Conservation (phyloP, 2,888 invertebrate genomes). For the Andricus quercusramuli region DNA sequence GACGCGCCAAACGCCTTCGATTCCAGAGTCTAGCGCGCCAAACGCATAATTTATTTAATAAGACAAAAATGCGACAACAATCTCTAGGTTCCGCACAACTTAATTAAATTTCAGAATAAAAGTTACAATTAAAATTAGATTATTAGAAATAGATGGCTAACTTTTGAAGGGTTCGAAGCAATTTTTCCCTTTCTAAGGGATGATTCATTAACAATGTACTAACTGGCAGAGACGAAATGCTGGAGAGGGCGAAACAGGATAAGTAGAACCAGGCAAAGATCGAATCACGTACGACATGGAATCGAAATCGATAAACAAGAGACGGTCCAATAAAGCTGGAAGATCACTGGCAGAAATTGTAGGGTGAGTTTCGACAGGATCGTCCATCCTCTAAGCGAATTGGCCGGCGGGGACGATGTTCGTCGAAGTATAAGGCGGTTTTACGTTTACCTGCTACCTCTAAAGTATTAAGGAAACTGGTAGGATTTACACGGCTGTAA, state of each 20-base stretch:
- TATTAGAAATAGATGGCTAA: not conserved
- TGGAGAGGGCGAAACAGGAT: not conserved
- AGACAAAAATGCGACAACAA: no score
- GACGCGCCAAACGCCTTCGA: no score
- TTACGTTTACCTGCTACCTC: constrained; percentile 58
- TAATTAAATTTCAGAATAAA: no score
- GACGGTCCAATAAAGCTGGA: constrained; percentile 42
- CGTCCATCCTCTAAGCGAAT: constrained; percentile 34
- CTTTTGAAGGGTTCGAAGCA: not conserved
- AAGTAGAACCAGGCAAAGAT: constrained; percentile 6
- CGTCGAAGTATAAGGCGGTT: constrained; percentile 48
- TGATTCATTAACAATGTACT: constrained; percentile 10
- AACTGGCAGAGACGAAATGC: constrained; percentile 8
- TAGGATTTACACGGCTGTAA: constrained; percentile 66
- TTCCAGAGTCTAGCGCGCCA: no score
- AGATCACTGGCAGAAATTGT: constrained; percentile 29
- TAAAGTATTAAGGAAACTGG: constrained; percentile 64
- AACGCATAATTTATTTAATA: no score
- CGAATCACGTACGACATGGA: constrained; percentile 41
- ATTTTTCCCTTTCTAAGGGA: not conserved
- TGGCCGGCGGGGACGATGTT: constrained; percentile 12
- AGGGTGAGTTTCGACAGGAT: constrained; percentile 20
- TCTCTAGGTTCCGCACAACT: no score
- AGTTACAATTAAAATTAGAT: not conserved
- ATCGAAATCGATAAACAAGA: constrained; percentile 49